Conservation (phyloP, 2,888 invertebrate genomes). For the Gibbula magus region DNA sequence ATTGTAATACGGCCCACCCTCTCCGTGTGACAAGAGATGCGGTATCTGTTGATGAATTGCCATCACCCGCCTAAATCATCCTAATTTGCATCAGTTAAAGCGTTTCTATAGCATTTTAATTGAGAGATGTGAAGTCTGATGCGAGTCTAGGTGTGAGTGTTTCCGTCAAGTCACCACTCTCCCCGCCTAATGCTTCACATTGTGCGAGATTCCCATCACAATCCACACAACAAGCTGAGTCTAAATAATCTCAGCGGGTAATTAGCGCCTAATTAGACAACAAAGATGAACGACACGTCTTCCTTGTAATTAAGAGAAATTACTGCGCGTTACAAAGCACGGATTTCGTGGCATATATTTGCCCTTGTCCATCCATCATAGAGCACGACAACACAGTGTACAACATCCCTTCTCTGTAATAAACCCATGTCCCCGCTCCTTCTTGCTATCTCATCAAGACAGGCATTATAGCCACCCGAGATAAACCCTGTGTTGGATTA, state of each 20-base stretch:
- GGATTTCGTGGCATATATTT: no score
- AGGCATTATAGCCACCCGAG: no score
- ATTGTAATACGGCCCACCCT: neutral
- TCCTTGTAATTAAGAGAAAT: neutral
- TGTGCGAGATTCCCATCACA: neutral
- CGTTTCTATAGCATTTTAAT: conserved; percentile 7
- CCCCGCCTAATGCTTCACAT: neutral
- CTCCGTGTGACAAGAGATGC: neutral
- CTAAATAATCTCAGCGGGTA: conserved; percentile 1
- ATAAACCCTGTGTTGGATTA: no score
- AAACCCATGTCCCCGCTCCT: no score
- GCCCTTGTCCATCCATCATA: no score
- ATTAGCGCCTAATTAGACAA: conserved; percentile 7
- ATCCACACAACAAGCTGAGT: neutral
- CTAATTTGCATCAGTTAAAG: conserved; percentile 11
- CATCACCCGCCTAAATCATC: neutral
- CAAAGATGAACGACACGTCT: neutral
- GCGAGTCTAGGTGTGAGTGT: neutral
- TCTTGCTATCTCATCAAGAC: no score
- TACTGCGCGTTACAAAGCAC: neutral
- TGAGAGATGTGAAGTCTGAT: neutral
- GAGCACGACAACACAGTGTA: no score
- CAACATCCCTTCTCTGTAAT: no score
- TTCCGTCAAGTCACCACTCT: neutral
- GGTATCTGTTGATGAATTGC: neutral